Evolutionary conservation across 2,113 vertebrate genomes (phyloP).

Genomic region (Rhodinocichla rosea): DNA sequence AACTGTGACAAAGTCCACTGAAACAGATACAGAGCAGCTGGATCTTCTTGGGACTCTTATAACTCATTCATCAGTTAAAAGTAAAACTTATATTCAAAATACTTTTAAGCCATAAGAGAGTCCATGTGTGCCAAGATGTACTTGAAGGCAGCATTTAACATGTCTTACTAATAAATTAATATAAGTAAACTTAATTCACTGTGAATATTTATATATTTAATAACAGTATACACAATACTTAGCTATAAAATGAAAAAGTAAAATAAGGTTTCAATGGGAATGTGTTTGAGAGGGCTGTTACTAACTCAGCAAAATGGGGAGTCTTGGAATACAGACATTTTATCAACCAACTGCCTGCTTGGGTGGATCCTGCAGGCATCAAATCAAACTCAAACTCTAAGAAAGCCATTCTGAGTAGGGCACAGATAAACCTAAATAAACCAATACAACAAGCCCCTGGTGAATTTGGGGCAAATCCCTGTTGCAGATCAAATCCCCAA

Average conservation of each 20-base stretch:
- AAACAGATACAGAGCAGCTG: neutral
- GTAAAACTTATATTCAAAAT: neutral
- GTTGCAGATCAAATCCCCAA: neutral
- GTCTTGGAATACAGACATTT: neutral
- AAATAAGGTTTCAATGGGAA: neutral
- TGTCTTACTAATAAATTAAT: neutral
- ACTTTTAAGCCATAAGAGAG: neutral
- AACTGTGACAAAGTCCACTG: neutral
- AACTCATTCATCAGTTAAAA: neutral
- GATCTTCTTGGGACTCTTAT: neutral
- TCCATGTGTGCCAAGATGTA: neutral
- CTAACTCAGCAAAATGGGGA: neutral
- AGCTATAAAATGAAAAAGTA: neutral
- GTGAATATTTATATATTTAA: neutral
- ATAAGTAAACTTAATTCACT: neutral
- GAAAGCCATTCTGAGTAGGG: neutral
- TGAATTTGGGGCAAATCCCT: neutral
- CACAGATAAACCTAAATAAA: neutral
- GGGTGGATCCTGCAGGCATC: neutral
- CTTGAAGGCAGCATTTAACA: neutral
- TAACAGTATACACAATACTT: neutral
- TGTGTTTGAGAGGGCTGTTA: neutral
- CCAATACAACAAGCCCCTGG: neutral
- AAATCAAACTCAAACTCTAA: neutral
- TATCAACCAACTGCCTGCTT: neutral